Evolutionary conservation across 2,888 invertebrate genomes (phyloP).

Genomic region (Cantharis flavilabris): DNA sequence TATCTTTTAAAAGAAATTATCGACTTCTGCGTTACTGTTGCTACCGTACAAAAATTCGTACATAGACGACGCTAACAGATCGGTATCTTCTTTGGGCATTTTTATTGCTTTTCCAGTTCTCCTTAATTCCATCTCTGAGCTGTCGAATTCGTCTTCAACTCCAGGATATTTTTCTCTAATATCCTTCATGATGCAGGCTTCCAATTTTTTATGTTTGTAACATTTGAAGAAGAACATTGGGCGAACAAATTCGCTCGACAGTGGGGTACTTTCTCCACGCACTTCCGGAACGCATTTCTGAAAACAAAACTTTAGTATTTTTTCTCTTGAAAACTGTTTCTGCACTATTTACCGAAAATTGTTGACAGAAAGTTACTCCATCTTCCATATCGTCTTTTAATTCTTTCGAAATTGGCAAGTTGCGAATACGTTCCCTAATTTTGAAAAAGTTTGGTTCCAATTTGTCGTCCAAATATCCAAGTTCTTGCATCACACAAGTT

Average conservation of each 20-base stretch:
- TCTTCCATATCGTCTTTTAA: slow-evolving; percentile 69
- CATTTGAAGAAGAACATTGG: slow-evolving; percentile 77
- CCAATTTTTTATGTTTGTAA: slow-evolving; percentile 74
- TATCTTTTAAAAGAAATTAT: slow-evolving; percentile 50
- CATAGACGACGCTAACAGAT: slow-evolving; percentile 63
- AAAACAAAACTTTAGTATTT: slow-evolving; percentile 35
- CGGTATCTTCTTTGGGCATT: slow-evolving; percentile 55
- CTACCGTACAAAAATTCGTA: slow-evolving; percentile 68
- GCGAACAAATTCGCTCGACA: slow-evolving; percentile 67
- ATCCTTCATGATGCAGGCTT: slow-evolving; percentile 74
- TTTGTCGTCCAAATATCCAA: slow-evolving; percentile 69
- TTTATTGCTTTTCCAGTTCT: slow-evolving; percentile 60
- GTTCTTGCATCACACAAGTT: slow-evolving; percentile 73
- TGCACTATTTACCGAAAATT: slow-evolving; percentile 65
- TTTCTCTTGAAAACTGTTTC: neutral
- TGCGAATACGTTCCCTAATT: slow-evolving; percentile 65
- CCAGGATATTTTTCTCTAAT: slow-evolving; percentile 66
- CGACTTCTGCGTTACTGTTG: slow-evolving; percentile 61
- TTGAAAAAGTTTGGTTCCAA: slow-evolving; percentile 69
- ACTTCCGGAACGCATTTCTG: slow-evolving; percentile 74
- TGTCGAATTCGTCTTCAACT: slow-evolving; percentile 63
- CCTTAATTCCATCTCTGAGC: slow-evolving; percentile 55
- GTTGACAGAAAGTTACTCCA: slow-evolving; percentile 69
- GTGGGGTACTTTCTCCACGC: slow-evolving; percentile 64
- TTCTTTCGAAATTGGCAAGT: slow-evolving; percentile 65